Conservation (phyloP, 1,140 invertebrate species). For the Drosophila prosaltans region DNA sequence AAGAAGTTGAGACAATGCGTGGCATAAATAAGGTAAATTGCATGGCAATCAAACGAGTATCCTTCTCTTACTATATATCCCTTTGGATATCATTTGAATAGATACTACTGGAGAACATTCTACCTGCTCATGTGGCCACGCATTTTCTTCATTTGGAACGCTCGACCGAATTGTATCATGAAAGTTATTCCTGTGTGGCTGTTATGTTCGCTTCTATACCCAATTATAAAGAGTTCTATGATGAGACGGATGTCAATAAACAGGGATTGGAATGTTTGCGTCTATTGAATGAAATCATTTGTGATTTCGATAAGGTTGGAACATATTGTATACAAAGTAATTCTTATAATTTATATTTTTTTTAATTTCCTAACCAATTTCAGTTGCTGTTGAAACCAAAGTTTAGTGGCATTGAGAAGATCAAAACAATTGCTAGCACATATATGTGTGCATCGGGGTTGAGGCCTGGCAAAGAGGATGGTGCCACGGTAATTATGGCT, state of each 20-base stretch:
- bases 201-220: conserved; percentile 99
- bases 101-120: conserved; percentile 97
- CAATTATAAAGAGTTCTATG: conserved; percentile 99
- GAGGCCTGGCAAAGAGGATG: conserved; percentile 92
- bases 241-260: conserved; percentile 98
- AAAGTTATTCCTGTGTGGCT: conserved; percentile 96
- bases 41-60: neutral
- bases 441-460: conserved; percentile 99
- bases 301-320: conserved; percentile 97
- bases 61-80: too few species aligned
- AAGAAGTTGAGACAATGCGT: conserved; percentile 96
- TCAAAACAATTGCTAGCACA: conserved; percentile 99
- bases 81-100: conserved; percentile 47
- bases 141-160: conserved; percentile 89
- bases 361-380: conserved; percentile 84
- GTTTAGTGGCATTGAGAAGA: conserved; percentile 98
- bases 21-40: conserved; percentile 92
- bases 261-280: conserved; percentile 97
- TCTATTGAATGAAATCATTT: conserved; percentile 98
- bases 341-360: too few species aligned
- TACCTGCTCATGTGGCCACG: conserved; percentile 97
- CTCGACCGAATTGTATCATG: conserved; percentile 94
- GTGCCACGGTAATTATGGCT: conserved; percentile 85
- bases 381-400: conserved; percentile 95
- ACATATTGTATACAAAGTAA: too few species aligned